A percentile compares a stretch with the other conserved stretches of the same genome.
These are phyloP conservation scores for Mythimna loreyi DNA, from an alignment of 2,888 invertebrate species.

Conservation along the genomic window DNA sequence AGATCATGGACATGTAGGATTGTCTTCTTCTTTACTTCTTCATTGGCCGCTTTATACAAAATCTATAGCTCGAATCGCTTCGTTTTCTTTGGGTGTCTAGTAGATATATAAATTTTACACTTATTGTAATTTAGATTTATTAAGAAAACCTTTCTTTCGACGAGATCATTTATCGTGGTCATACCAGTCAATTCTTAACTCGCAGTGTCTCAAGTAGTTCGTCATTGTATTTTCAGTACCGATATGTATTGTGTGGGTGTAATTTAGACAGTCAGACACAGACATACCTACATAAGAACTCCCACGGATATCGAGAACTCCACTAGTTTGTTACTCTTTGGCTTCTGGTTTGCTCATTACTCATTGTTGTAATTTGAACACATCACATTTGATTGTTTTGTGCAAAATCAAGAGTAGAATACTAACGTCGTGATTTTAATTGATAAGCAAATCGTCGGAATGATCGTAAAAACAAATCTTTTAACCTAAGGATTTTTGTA, in stretches of 20 bases:
- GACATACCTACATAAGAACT: too few relatives aligned
- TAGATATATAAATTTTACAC: neutral
- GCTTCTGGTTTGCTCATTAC: neutral
- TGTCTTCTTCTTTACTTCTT: neutral
- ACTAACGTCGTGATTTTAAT: slow-evolving; percentile 13
- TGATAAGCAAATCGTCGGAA: slow-evolving; percentile 1
- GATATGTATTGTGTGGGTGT: too few relatives aligned
- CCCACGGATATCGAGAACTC: neutral
- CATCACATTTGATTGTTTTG: slow-evolving; percentile 5
- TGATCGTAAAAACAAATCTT: neutral
- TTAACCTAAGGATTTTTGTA: too few relatives aligned
- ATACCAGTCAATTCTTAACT: neutral
- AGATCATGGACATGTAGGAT: neutral
- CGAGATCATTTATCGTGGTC: too few relatives aligned
- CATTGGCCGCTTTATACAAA: too few relatives aligned
- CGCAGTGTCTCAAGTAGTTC: neutral
- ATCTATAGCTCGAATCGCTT: neutral
- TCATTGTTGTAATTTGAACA: neutral
- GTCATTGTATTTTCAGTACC: neutral
- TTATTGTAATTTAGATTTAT: too few relatives aligned
- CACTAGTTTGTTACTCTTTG: neutral
- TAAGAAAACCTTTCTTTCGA: too few relatives aligned
- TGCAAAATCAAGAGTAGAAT: slow-evolving; percentile 5
- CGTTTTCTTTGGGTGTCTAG: neutral
- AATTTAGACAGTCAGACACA: too few relatives aligned